These are phyloP conservation scores for Arctia plantaginis DNA, from an alignment of 2,888 invertebrate species.

Conservation along the genomic window DNA sequence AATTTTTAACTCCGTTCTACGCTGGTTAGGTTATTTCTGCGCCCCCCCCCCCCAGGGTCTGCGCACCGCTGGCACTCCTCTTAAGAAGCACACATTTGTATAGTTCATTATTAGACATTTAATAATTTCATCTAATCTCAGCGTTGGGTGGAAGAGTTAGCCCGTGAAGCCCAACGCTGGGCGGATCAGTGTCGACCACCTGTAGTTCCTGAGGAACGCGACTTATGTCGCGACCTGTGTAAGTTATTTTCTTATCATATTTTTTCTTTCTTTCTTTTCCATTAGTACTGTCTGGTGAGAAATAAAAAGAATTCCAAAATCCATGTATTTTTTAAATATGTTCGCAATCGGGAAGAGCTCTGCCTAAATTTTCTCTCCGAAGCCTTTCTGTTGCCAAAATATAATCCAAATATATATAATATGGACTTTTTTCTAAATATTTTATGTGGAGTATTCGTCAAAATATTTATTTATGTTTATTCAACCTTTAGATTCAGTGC, in stretches of 20 bases:
- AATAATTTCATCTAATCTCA: conserved; percentile 32
- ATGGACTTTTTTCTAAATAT: too few species aligned
- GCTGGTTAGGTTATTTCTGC: too few species aligned
- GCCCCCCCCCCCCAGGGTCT: too few species aligned
- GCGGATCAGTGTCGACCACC: conserved; percentile 78
- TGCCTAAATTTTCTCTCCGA: too few species aligned
- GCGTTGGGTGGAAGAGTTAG: conserved; percentile 80
- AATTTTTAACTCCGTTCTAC: too few species aligned
- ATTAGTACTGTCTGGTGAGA: background rate
- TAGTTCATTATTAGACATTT: background rate
- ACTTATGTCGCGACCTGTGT: conserved; percentile 78
- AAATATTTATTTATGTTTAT: background rate
- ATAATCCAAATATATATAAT: too few species aligned
- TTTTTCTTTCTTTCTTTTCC: background rate
- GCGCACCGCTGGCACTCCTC: too few species aligned
- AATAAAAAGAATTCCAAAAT: too few species aligned
- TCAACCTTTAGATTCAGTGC: conserved; percentile 63
- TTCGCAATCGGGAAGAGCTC: background rate
- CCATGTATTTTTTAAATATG: background rate
- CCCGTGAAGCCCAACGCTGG: conserved; percentile 78
- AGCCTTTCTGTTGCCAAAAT: too few species aligned
- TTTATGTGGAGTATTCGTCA: background rate
- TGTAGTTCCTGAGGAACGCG: conserved; percentile 64
- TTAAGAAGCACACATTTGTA: too few species aligned
- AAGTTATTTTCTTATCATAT: conserved; percentile 28